A percentile compares a stretch with the other conserved stretches of the same genome.
Evolutionary conservation across 1,140 invertebrate genomes (phyloP).

Genomic region (Trichomalopsis sarcophagae): DNA sequence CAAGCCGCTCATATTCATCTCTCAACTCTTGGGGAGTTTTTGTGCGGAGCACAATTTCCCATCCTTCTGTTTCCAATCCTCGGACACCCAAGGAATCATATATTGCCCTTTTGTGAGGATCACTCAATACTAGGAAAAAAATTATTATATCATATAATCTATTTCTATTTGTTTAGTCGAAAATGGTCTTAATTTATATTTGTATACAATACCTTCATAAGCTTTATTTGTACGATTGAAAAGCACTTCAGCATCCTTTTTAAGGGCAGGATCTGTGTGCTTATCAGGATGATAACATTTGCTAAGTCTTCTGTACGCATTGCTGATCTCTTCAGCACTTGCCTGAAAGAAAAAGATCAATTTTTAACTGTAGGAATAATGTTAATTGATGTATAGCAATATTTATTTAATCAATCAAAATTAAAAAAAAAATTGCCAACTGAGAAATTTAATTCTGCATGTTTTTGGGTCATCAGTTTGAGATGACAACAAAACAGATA

Average conservation of each 20-base stretch:
- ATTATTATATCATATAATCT: constrained; percentile 70
- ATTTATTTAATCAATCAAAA: constrained; percentile 9
- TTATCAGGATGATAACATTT: constrained; percentile 97
- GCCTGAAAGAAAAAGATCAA: constrained; percentile 84
- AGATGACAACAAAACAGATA: neutral
- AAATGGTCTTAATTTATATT: neutral
- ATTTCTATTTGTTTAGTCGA: constrained; percentile 74
- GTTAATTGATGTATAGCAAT: neutral
- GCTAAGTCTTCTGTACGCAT: constrained; percentile 92
- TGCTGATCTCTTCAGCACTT: constrained; percentile 90
- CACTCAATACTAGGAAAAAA: constrained; percentile 80
- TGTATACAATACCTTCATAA: constrained; percentile 85
- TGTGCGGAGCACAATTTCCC: constrained; percentile 92
- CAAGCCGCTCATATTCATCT: constrained; percentile 93
- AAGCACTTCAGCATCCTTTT: constrained; percentile 91
- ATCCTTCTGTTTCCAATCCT: constrained; percentile 92
- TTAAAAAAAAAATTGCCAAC: neutral
- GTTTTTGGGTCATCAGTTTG: neutral
- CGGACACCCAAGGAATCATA: constrained; percentile 87
- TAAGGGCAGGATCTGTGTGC: constrained; percentile 85
- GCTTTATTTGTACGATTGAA: constrained; percentile 95
- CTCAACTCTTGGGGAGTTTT: constrained; percentile 95
- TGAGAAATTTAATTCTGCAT: neutral
- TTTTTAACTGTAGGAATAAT: constrained; percentile 81
- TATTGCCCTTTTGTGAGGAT: constrained; percentile 87